These are phyloP conservation scores for Hybognathus amarus DNA, from an alignment of 2,797 vertebrate species.

Conservation along the genomic window DNA sequence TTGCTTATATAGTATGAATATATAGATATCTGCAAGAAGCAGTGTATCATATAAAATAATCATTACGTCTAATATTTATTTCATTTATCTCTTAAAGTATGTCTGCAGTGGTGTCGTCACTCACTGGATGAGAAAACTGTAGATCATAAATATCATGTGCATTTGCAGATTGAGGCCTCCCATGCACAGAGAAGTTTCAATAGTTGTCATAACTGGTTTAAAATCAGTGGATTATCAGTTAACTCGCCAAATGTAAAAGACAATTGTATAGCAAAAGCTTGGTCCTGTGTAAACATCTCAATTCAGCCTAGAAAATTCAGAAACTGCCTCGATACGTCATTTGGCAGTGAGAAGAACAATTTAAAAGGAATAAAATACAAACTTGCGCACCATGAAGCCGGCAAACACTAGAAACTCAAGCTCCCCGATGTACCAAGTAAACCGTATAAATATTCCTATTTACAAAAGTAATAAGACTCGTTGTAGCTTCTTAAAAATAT, in stretches of 20 bases:
- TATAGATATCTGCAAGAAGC: constrained; percentile 66
- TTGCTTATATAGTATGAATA: constrained; percentile 77
- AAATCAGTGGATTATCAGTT: constrained; percentile 67
- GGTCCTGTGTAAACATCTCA: constrained; percentile 69
- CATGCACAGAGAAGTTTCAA: constrained; percentile 76
- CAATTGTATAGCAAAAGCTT: constrained; percentile 67
- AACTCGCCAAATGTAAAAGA: constrained; percentile 64
- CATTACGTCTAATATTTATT: constrained; percentile 64
- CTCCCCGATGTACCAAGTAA: constrained; percentile 72
- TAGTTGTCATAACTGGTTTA: constrained; percentile 68
- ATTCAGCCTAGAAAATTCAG: constrained; percentile 30
- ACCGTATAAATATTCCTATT: constrained; percentile 73
- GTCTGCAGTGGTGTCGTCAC: constrained; percentile 64
- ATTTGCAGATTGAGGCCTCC: constrained; percentile 68
- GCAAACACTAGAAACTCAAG: constrained; percentile 70
- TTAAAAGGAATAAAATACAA: constrained; percentile 69
- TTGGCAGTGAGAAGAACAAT: constrained; percentile 68
- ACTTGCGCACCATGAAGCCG: constrained; percentile 70
- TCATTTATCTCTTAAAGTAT: constrained; percentile 44
- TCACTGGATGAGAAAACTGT: constrained; percentile 75
- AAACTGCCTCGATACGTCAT: constrained; percentile 35
- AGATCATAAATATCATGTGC: constrained; percentile 51
- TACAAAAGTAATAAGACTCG: constrained; percentile 66
- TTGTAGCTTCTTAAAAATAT: constrained; percentile 38
- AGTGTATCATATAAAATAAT: constrained; percentile 73